Base-by-base conservation (phyloP, 2,888 invertebrate species). In the Acleris sparsana region DNA sequence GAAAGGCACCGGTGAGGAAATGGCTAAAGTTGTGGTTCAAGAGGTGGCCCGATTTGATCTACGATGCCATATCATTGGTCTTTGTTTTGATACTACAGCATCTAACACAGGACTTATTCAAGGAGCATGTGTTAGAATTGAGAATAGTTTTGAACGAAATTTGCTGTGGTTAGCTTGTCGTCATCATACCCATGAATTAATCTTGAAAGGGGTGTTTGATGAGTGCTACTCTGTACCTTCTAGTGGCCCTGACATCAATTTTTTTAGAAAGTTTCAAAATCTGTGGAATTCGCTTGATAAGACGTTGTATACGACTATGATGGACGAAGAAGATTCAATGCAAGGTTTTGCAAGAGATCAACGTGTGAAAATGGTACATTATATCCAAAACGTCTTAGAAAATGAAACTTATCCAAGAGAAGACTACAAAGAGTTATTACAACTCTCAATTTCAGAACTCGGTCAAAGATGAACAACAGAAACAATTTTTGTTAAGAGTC, bases 71-170 rank as follows among this genome's bases (percentile, higher is more conserved):
- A 39, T 43, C 22, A 43, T 51, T 3, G 51, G 51, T 20, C 43
- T 56, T 11, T n/a, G 13, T 51, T 62, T 56, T 55, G 55, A 62
- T 29, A 55, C 62, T 22, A 62, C 62, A 5, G 53, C 55, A 49
- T 55, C 55, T 29, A 62, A 55, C 18, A 55, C 62, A 62, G 46
- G 55, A 29, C 46, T 62, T 7, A 56, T 56, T 56, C 56, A 56
- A 56, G 56, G 43, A 22, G 56, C 56, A 44, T 56, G 56, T 56
- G 43, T 44, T 20, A 20, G 44, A 56, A 51, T 20, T 22, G 22
- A 22, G 22, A 51, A 16, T 51, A 3, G 4, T 1, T n/a, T n/a
- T 16, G 3, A 44, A n/a, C n/a, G 44, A 16, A 44, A 1, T 3
- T 51, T 51, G 51, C 20, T 51, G 16, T 51, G 51, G 22, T 51